Base-by-base conservation (phyloP, 2,797 vertebrate species). In the Lagorchestes hirsutus region DNA sequence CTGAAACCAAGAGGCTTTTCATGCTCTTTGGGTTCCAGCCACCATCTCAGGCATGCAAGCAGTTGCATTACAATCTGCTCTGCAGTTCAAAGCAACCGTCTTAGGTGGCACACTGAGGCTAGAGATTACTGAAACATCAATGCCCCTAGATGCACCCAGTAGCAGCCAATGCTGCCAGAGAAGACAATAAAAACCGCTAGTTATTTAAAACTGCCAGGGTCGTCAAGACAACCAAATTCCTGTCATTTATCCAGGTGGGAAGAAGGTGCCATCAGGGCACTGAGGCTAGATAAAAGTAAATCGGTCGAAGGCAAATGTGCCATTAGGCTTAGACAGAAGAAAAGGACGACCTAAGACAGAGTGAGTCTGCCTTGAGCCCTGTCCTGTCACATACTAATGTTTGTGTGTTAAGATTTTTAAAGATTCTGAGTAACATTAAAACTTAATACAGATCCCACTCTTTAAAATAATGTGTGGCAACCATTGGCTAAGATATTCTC, bases 131-230 rank as follows among this genome's bases (percentile, higher is more conserved):
- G 8, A 96, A 97, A 95, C 14, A 24, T 13, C 93, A 92, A 94
- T 92, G 94, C 96, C 97, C 93, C 93, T 97, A 93, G 93, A 91
- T 87, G 95, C 3, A 1, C 54, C 56, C 67, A 97, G 97, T 91
- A 14, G 27, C 91, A 74, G 92, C 96, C 93, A 97, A 62, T 13
- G 27, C 6, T 90, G 87, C 90, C 96, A 52, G 29, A 18, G 91
- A 94, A 94, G 91, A 96, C 96, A 95, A 96, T 94, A 92, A 96
- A 96, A 97, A 93, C 56, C 58, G 74, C 90, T 95, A 96, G 92
- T 96, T 96, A 97, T 94, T 98, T 97, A 95, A 97, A 98, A 97
- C 96, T 95, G 95, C 95, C 97, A 96, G 91, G 94, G 95, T 98
- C 95, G 94, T 92, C 90, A 97, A 94, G 98, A 97, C 96, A 97